These are phyloP conservation scores for Spea multiplicata DNA, from an alignment of 2,113 vertebrate species.

Conservation along the genomic window DNA sequence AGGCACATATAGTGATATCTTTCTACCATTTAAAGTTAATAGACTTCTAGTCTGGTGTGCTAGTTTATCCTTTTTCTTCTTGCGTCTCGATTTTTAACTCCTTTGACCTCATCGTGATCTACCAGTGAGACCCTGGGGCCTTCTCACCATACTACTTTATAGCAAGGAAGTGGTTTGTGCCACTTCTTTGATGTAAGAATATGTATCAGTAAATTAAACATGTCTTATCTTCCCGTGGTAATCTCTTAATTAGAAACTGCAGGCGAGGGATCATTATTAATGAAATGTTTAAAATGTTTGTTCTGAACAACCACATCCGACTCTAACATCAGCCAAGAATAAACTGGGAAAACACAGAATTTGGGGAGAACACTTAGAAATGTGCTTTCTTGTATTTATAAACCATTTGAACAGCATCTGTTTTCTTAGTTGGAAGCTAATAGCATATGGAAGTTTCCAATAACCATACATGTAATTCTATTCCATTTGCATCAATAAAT, in stretches of 20 bases:
- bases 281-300: conserved; percentile 36
- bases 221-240: conserved; percentile 28
- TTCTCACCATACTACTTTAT: conserved; percentile 22
- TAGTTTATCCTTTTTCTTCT: too few relatives aligned
- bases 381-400: too few relatives aligned
- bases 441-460: too few relatives aligned
- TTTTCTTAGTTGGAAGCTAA: too few relatives aligned
- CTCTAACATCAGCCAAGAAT: neutral
- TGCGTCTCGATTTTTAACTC: too few relatives aligned
- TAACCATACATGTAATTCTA: too few relatives aligned
- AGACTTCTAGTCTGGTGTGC: neutral
- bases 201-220: conserved; percentile 32
- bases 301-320: conserved; percentile 25
- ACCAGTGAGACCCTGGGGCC: neutral
- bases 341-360: neutral
- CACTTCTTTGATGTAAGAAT: conserved; percentile 34
- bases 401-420: neutral
- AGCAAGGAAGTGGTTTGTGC: conserved; percentile 21
- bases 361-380: neutral
- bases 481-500: too few relatives aligned
- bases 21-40: neutral
- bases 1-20: neutral
- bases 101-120: neutral
- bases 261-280: conserved; percentile 29
- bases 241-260: conserved; percentile 42